Conservation (phyloP, 1,140 invertebrate species). For the Galleria mellonella region DNA sequence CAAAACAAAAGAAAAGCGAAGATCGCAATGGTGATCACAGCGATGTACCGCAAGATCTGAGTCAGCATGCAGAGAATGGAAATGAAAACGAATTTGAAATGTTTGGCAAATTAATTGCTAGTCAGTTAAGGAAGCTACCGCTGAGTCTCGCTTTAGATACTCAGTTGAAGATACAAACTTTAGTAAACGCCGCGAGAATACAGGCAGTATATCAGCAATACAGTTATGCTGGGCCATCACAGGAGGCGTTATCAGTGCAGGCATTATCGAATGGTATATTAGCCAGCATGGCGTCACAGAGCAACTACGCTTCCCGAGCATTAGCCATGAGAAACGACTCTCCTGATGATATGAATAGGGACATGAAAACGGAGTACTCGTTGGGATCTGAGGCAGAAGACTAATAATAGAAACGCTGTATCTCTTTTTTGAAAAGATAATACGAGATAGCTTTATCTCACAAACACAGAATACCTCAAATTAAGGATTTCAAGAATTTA, state of each 20-base stretch:
- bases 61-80: constrained; percentile 58
- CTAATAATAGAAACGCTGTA: constrained; percentile 11
- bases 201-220: constrained; percentile 68
- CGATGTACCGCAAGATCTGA: constrained; percentile 57
- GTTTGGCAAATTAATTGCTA: constrained; percentile 67
- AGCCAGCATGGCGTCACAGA: constrained; percentile 57
- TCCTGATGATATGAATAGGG: constrained; percentile 49
- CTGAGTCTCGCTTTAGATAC: constrained; percentile 63
- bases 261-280: constrained; percentile 62
- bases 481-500: constrained; percentile 5
- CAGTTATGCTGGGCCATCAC: constrained; percentile 60
- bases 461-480: constrained; percentile 17
- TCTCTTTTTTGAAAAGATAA: background rate
- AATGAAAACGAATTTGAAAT: constrained; percentile 70
- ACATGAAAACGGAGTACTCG: constrained; percentile 51
- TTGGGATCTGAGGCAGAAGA: constrained; percentile 55
- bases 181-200: constrained; percentile 64
- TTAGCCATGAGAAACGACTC: constrained; percentile 51
- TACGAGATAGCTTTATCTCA: background rate
- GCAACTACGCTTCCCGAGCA: constrained; percentile 39
- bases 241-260: constrained; percentile 59
- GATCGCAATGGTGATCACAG: constrained; percentile 39
- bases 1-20: constrained; percentile 61
- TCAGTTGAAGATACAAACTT: constrained; percentile 64
- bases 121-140: constrained; percentile 60